phyloP scores from a whole-genome alignment of 2,888 invertebrate species.

The Tetanocera ferruginea region DNA sequence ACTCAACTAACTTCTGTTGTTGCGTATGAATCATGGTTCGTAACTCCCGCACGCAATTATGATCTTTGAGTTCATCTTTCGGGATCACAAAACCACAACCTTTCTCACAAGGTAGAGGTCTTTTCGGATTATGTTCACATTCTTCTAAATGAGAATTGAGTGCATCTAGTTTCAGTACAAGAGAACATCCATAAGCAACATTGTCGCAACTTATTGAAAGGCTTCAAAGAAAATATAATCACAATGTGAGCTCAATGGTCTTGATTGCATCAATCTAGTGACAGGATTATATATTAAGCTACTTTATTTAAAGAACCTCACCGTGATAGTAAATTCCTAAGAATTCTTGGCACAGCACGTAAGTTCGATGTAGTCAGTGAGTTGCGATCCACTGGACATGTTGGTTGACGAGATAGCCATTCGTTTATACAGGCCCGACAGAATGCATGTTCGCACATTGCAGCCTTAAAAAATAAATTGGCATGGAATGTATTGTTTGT shows the following conservation, averaged over 20 bases:
- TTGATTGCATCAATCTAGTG: too few species aligned
- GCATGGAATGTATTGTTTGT: not conserved
- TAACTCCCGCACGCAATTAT: constrained; percentile 93
- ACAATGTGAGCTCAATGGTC: not conserved
- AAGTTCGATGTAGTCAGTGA: constrained; percentile 90
- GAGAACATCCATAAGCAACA: constrained; percentile 86
- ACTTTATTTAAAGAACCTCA: constrained; percentile 58
- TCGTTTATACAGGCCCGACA: constrained; percentile 94
- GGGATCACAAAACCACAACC: constrained; percentile 96
- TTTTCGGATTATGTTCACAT: constrained; percentile 94
- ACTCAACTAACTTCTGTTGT: constrained; percentile 87
- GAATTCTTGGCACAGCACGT: constrained; percentile 92
- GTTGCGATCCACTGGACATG: constrained; percentile 94
- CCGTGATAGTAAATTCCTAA: constrained; percentile 91
- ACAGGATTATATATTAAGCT: not conserved
- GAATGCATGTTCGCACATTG: constrained; percentile 96
- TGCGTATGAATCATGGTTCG: constrained; percentile 87
- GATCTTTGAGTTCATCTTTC: constrained; percentile 93
- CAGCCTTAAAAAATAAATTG: constrained; percentile 76
- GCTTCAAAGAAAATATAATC: constrained; percentile 69
- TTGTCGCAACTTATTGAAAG: constrained; percentile 94
- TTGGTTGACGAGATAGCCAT: constrained; percentile 94
- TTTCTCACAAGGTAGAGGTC: constrained; percentile 92
- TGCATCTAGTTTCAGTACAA: constrained; percentile 88
- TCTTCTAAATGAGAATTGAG: constrained; percentile 88